Evolutionary conservation across 2,797 vertebrate species (phyloP), one percentile per base, ranked within the genome.

Genomic region (Lacerta viridis): DNA sequence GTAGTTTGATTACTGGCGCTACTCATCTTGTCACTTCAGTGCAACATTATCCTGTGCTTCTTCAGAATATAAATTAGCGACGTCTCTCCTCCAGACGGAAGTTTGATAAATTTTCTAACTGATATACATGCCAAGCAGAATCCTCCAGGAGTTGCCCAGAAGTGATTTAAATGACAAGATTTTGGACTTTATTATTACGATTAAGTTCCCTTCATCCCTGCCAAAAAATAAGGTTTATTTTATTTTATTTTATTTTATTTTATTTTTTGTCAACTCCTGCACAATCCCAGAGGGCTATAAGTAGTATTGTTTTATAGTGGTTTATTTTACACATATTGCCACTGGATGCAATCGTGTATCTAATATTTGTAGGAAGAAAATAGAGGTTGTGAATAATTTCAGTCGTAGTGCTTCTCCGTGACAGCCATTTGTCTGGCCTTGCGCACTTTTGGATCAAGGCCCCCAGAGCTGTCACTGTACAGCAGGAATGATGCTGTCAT

Each of bases 51-150:
- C 88, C 76, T 23, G 39, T 89, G 74, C 87, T 69, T 76, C 87
- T 79, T 55, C 85, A 92, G 91, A 93, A 72, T 13, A 83, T 59
- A 76, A 89, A 88, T 91, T 89, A 91, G 69, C 69, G 20, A 64
- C 83, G 61, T 69, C 83, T 29, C 3, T 79, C 91, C 90, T 86
- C 6, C 88, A 91, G 91, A 50, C n/a, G 84, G 43, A 80, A 87
- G 39, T 89, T 83, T 64, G 79, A 82, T 3, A 1, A 88, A 86
- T 87, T 87, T 74, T 81, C 78, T 80, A n/a, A 61, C 55, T 87
- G 91, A 90, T 87, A 71, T 20, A 8, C 2, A 9, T 27, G 7
- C 69, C n/a, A 39, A 91, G 86, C 41, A 80, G 36, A 0, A 89
- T 68, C 5, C n/a, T 71, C 85, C 90, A 7, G 4, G 87, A 78